Evolutionary conservation across 2,113 vertebrate genomes (phyloP).

Genomic region (Hassar affinis): DNA sequence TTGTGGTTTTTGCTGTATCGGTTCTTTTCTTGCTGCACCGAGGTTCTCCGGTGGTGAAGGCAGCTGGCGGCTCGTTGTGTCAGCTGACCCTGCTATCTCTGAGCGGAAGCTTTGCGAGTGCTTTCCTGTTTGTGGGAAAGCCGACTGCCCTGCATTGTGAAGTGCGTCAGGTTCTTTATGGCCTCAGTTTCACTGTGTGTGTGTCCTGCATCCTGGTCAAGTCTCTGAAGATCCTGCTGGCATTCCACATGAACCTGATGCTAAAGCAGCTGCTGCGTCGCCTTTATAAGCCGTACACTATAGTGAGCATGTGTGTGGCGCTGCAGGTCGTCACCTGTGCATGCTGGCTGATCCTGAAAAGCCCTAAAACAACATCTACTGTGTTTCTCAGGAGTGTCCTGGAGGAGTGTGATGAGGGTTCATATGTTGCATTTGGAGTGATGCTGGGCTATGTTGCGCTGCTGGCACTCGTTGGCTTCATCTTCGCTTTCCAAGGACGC

Average conservation of each 20-base stretch:
- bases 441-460: constrained; percentile 82
- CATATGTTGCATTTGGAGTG: constrained; percentile 74
- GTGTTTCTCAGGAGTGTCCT: constrained; percentile 69
- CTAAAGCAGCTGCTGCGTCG: constrained; percentile 72
- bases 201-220: constrained; percentile 88
- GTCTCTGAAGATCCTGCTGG: constrained; percentile 85
- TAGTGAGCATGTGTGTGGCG: constrained; percentile 71
- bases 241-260: constrained; percentile 82
- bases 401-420: constrained; percentile 80
- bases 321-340: constrained; percentile 75
- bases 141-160: constrained; percentile 77
- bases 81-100: constrained; percentile 83
- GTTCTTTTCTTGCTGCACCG: constrained; percentile 79
- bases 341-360: constrained; percentile 76
- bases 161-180: constrained; percentile 80
- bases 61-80: constrained; percentile 78
- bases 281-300: constrained; percentile 72
- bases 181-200: constrained; percentile 83
- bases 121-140: constrained; percentile 78
- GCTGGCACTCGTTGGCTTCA: constrained; percentile 80
- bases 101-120: constrained; percentile 77
- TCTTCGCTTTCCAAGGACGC: constrained; percentile 84
- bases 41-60: constrained; percentile 80
- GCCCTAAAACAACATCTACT: constrained; percentile 65
- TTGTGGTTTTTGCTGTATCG: constrained; percentile 71